Evolutionary conservation across 2,888 invertebrate species (phyloP), one percentile per base, ranked within the genome.

Genomic region (Lepetodrilus schrolli): DNA sequence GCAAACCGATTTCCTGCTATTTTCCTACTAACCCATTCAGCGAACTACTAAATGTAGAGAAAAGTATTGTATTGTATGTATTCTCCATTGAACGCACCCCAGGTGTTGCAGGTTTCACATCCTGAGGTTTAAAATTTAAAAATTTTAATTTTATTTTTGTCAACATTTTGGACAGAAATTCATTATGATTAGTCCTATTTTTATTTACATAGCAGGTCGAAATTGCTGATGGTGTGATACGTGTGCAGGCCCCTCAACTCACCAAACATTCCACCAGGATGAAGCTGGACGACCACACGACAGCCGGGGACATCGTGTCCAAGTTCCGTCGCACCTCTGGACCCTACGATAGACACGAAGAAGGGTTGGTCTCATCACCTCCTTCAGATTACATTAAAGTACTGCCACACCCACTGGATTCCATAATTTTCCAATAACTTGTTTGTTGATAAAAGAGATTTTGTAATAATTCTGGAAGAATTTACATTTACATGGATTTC

Each of bases 271-370:
- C 82, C 51, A 83, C 84, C 1, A 82, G 91, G 1, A 85, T 92
- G 1, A 88, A 90, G 43, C 87, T 92, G 26, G 88, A 89, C 43
- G 87, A 89, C 34, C 84, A 84, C 0, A 91, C 90, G 48, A 91
- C 91, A 1, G 92, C 92, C n/a, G 91, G 91, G 5, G 91, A 92
- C 78, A 90, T 92, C 66, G 91, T 92, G 17, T 85, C 91, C 50
- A 91, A 90, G 90, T 92, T 87, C 79, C 78, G 78, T 70, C 76
- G 78, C 66, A 79, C 68, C 4, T 48, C 74, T 20, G 66, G 69
- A 13, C 66, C 51, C 21, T 30, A 66, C 2, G 51, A 50, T 10
- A 20, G 36, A 2, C 17, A 66, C 47, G 73, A 68, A 36, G n/a
- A n/a, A n/a, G n/a, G n/a, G n/a, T n/a, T n/a, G n/a, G n/a, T n/a